Conservation (phyloP, 2,888 invertebrate species). For the Boloria euphrosyne region DNA sequence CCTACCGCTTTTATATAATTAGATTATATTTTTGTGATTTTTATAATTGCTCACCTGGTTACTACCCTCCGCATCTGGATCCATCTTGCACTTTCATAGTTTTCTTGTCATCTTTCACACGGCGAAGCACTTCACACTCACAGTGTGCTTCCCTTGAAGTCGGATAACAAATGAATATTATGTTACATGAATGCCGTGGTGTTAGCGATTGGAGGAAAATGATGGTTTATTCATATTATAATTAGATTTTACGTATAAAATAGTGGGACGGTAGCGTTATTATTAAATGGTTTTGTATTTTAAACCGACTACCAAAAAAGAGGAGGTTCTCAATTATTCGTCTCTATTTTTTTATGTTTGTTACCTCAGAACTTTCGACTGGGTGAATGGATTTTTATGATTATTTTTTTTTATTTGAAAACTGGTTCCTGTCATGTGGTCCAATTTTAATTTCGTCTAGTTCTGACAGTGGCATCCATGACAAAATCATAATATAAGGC, state of each 20-base stretch:
- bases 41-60: conserved; percentile 48
- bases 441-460: too few relatives aligned
- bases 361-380: too few relatives aligned
- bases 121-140: conserved; percentile 34
- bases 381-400: too few relatives aligned
- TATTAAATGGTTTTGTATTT: conserved; percentile 39
- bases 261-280: conserved; percentile 38
- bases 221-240: conserved; percentile 27
- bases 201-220: conserved; percentile 44
- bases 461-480: too few relatives aligned
- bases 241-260: conserved; percentile 43
- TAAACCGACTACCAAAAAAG: too few relatives aligned
- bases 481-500: too few relatives aligned
- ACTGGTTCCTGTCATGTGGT: too few relatives aligned
- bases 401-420: too few relatives aligned
- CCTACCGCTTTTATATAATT: background rate
- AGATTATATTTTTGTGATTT: background rate
- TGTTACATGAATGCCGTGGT: conserved; percentile 10
- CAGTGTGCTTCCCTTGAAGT: conserved; percentile 35
- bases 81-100: conserved; percentile 49
- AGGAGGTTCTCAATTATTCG: too few relatives aligned
- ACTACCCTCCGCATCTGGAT: conserved; percentile 60
- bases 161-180: conserved; percentile 46
- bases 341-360: too few relatives aligned
- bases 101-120: conserved; percentile 45